A percentile compares a stretch with the other conserved stretches of the same genome.
Evolutionary conservation across 2,888 invertebrate genomes (phyloP).

Genomic region (Serripes groenlandicus): DNA sequence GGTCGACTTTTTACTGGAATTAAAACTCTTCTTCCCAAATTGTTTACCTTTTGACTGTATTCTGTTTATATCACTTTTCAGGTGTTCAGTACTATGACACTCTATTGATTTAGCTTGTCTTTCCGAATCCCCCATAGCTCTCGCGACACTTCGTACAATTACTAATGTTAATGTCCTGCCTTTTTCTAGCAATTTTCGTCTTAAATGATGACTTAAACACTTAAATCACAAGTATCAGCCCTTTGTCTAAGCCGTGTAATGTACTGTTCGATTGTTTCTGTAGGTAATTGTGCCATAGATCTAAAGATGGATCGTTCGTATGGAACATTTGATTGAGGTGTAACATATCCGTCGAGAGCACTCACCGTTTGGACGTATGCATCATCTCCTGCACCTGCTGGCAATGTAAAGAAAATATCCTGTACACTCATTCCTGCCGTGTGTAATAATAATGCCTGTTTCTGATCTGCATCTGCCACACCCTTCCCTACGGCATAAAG

Average conservation of each 20-base stretch:
- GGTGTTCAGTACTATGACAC: neutral
- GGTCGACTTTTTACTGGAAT: too few species aligned
- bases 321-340: too few species aligned
- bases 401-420: too few species aligned
- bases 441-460: too few species aligned
- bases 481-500: too few species aligned
- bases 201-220: neutral
- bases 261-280: conserved; percentile 27
- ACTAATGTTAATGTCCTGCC: conserved; percentile 17
- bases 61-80: neutral
- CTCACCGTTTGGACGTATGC: too few species aligned
- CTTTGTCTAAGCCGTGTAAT: conserved; percentile 19
- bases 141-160: conserved; percentile 1
- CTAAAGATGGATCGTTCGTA: too few species aligned
- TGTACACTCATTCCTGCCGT: too few species aligned
- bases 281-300: conserved; percentile 25
- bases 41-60: neutral
- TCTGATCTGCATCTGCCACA: too few species aligned
- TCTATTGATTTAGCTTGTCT: neutral
- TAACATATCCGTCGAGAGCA: too few species aligned
- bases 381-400: too few species aligned
- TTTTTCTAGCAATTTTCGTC: conserved; percentile 16
- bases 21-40: too few species aligned
- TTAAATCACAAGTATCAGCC: conserved; percentile 27
- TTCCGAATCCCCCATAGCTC: conserved; percentile 14